These are phyloP conservation scores for Chrysolina haemoptera DNA, from an alignment of 2,888 invertebrate species.

Conservation along the genomic window DNA sequence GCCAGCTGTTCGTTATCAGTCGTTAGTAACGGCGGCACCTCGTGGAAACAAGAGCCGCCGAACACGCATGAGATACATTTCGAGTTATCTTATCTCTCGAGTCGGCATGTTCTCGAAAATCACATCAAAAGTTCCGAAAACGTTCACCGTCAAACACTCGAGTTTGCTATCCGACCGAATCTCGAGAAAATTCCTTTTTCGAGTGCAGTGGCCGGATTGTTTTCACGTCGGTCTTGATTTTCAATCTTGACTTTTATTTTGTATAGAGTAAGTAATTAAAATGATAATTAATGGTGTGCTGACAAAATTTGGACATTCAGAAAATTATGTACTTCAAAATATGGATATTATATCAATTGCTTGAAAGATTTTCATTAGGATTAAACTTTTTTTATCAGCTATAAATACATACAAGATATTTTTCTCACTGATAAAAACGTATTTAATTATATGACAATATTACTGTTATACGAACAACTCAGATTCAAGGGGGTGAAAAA, in stretches of 20 bases:
- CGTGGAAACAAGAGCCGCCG: neutral
- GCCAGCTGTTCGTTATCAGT: constrained; percentile 20
- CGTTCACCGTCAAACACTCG: constrained; percentile 27
- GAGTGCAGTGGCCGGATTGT: constrained; percentile 9
- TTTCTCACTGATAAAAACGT: too few species aligned
- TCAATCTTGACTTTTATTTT: neutral
- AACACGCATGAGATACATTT: constrained; percentile 17
- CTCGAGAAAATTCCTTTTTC: constrained; percentile 12
- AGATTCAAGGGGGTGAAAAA: too few species aligned
- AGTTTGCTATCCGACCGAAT: constrained; percentile 16
- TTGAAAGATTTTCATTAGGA: too few species aligned
- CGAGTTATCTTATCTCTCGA: constrained; percentile 34
- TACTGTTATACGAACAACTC: too few species aligned
- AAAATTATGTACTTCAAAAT: too few species aligned
- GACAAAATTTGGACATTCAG: too few species aligned
- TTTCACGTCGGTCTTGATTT: neutral
- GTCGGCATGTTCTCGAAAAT: constrained; percentile 37
- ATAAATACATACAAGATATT: too few species aligned
- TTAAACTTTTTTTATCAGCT: too few species aligned
- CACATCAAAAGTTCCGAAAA: constrained; percentile 38
- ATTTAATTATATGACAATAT: too few species aligned
- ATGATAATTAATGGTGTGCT: too few species aligned
- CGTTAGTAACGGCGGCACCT: constrained; percentile 13
- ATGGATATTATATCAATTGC: too few species aligned
- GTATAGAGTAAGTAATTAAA: neutral